phyloP scores from a whole-genome alignment of 2,797 vertebrate genomes.

The Lemur catta region DNA sequence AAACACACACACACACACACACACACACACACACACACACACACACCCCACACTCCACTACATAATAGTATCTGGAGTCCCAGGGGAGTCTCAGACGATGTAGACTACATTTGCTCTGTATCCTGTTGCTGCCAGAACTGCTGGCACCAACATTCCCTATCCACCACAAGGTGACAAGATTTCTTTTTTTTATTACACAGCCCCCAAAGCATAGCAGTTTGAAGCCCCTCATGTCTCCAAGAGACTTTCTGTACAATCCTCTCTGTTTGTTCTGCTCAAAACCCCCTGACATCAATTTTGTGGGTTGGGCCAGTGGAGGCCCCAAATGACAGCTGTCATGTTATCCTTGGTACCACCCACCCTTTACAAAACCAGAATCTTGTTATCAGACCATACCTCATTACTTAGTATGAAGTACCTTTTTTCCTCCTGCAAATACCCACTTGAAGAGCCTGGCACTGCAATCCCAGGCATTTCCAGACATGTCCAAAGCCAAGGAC shows the following conservation, averaged over 20 bases:
- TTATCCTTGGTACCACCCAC: not conserved
- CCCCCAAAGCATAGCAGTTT: not conserved
- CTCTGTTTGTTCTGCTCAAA: not conserved
- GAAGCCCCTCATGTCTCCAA: not conserved
- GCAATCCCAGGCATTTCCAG: not conserved
- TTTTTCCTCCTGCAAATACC: not conserved
- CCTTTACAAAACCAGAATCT: not conserved
- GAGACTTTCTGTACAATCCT: not conserved
- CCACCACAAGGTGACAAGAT: not conserved
- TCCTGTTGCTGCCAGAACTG: not conserved
- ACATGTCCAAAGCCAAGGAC: not conserved
- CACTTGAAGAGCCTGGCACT: not conserved
- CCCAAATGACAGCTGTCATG: not conserved
- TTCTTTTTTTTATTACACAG: not conserved
- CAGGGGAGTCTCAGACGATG: fast-evolving
- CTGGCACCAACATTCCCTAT: not conserved
- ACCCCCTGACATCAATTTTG: not conserved
- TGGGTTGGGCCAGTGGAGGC: not conserved
- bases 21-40: too few relatives aligned
- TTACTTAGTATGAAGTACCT: not conserved
- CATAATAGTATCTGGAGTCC: not conserved
- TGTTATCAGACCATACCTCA: not conserved
- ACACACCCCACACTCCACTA: too few relatives aligned
- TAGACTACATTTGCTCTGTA: not conserved
- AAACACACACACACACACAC: not conserved